phyloP scores from a whole-genome alignment of 2,888 invertebrate genomes.

The Plebejus argus region DNA sequence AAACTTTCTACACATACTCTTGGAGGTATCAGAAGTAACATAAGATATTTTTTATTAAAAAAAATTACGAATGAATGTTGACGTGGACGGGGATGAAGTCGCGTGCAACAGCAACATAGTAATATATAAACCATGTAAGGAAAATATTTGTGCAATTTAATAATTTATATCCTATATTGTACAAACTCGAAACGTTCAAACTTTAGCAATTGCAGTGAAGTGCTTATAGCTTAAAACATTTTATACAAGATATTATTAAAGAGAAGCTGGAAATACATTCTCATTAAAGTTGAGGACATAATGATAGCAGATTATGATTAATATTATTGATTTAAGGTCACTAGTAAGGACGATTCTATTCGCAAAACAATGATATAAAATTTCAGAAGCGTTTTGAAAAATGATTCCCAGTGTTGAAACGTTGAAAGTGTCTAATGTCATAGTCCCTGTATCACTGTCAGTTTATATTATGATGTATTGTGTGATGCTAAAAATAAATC shows the following conservation, averaged over 20 bases:
- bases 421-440: not conserved
- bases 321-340: not conserved
- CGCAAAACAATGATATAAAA: not conserved
- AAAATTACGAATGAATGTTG: too few species aligned
- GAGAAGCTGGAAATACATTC: not conserved
- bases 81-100: too few species aligned
- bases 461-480: too few species aligned
- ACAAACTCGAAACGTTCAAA: not conserved
- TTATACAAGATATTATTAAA: not conserved
- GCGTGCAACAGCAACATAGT: too few species aligned
- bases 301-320: not conserved
- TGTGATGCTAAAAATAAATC: too few species aligned
- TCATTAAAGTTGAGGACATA: not conserved
- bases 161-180: not conserved
- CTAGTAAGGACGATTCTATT: not conserved
- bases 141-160: not conserved
- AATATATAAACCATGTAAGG: not conserved
- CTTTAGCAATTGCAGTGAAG: not conserved
- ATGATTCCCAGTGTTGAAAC: not conserved
- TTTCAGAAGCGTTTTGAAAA: constrained; percentile 3
- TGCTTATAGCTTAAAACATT: not conserved
- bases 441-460: too few species aligned
- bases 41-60: too few species aligned
- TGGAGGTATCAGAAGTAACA: too few species aligned
- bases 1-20: too few species aligned